Evolutionary conservation across 2,797 vertebrate genomes (phyloP), one percentile per base, ranked within the genome.

Genomic region (Podarcis siculus): DNA sequence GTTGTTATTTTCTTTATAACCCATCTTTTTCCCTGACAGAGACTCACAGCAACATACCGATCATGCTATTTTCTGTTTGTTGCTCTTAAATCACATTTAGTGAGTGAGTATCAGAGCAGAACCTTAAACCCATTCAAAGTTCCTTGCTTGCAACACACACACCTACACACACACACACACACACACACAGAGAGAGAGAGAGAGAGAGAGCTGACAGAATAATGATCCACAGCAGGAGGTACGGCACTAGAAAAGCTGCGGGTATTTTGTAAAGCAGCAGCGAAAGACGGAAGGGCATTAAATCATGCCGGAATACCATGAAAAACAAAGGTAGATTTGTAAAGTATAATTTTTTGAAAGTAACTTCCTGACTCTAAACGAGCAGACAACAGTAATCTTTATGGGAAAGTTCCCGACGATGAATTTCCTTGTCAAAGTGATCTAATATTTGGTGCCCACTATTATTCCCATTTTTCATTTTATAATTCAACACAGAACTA

Each of bases 341-440:
- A 92, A 93, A 92, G 92, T 90, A 88, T 90, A 77, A 91, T 92
- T 93, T 90, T 94, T 91, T 83, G 76, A 91, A 93, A 94, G 91
- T 79, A 93, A 90, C 92, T 91, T 92, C 92, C 58, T 87, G 85
- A 85, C 83, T 85, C 64, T 35, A 87, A 94, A 93, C 69, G 19
- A 87, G 84, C 89, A 85, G 42, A 71, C 66, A n/a, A 88, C 80
- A 39, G 19, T 71, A 8, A 37, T 49, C 25, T 75, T 87, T 88
- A 88, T 84, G 76, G 92, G 89, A 90, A 95, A 92, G 89, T 79
- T 94, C 89, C 86, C 76, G 73, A 87, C 89, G 83, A 92, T 89
- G 93, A 93, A 90, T 95, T 93, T 94, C 90, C 93, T 91, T 94
- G 93, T 92, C 93, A 90, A 87, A 55, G 76, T 64, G 87, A 92